Percentiles rank a stretch among this genome's conserved stretches.
Conservation (phyloP, 2,113 vertebrate species). For the Athene noctua region DNA sequence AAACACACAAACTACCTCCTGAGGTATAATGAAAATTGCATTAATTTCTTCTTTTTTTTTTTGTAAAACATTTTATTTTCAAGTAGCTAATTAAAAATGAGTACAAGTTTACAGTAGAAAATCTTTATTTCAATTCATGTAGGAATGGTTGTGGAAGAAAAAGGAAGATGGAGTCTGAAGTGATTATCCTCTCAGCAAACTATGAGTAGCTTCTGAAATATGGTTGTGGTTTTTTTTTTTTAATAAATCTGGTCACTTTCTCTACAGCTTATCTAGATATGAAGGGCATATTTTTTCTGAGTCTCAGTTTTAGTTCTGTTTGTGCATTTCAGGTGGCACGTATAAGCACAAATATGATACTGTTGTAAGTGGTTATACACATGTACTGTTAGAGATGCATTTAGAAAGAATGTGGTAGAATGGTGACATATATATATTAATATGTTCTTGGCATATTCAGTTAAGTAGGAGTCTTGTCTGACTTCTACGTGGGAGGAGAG, state of each 20-base stretch:
- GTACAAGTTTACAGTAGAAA: not conserved
- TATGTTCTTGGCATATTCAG: not conserved
- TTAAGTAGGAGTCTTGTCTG: not conserved
- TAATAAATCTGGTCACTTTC: not conserved
- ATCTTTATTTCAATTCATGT: not conserved
- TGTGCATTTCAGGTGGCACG: not conserved
- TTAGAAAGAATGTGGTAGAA: not conserved
- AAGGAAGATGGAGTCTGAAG: not conserved
- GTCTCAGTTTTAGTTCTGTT: not conserved
- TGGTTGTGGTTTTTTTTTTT: fast-evolving
- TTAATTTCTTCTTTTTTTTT: not conserved
- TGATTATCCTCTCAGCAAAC: not conserved
- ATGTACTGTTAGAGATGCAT: not conserved
- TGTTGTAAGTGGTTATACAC: not conserved
- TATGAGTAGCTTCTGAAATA: not conserved
- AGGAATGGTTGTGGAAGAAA: not conserved
- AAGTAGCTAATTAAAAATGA: not conserved
- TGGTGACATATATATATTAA: not conserved
- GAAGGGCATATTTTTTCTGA: not conserved
- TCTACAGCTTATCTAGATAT: not conserved
- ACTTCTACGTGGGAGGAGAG: not conserved
- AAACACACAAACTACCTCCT: not conserved
- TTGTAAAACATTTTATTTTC: not conserved
- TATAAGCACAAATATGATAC: not conserved
- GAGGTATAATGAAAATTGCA: not conserved